These are phyloP conservation scores for Diachasmimorpha longicaudata DNA, from an alignment of 1,140 invertebrate genomes.

Conservation along the genomic window DNA sequence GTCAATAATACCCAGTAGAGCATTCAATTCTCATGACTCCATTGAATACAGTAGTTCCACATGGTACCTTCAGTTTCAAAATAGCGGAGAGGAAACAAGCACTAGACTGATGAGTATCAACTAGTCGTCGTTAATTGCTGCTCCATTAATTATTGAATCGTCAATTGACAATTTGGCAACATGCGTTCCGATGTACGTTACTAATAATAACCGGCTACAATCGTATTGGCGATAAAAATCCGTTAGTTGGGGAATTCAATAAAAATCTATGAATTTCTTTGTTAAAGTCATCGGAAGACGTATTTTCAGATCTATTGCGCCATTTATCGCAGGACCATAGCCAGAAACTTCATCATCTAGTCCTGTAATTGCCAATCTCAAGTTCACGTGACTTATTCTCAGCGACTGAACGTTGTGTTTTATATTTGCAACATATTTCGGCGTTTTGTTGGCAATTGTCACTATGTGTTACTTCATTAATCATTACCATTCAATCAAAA, in stretches of 20 bases:
- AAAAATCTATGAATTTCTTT: background rate
- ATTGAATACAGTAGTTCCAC: background rate
- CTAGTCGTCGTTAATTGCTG: background rate
- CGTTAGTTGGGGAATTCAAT: no score
- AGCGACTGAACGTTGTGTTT: background rate
- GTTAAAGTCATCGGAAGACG: background rate
- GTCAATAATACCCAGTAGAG: background rate
- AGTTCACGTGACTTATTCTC: background rate
- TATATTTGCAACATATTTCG: background rate
- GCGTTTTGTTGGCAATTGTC: background rate
- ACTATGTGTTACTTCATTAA: background rate
- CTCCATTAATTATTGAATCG: background rate
- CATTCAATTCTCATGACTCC: background rate
- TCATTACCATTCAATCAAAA: background rate
- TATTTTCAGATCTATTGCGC: background rate
- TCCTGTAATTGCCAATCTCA: background rate
- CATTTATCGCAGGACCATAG: background rate
- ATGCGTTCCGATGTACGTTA: background rate
- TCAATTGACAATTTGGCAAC: background rate
- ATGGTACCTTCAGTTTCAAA: background rate
- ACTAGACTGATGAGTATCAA: background rate
- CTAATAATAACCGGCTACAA: background rate
- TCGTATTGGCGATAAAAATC: background rate
- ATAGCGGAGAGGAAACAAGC: background rate
- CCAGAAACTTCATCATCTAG: background rate